Evolutionary conservation across 2,113 vertebrate genomes (phyloP).

Genomic region (Python bivittatus): DNA sequence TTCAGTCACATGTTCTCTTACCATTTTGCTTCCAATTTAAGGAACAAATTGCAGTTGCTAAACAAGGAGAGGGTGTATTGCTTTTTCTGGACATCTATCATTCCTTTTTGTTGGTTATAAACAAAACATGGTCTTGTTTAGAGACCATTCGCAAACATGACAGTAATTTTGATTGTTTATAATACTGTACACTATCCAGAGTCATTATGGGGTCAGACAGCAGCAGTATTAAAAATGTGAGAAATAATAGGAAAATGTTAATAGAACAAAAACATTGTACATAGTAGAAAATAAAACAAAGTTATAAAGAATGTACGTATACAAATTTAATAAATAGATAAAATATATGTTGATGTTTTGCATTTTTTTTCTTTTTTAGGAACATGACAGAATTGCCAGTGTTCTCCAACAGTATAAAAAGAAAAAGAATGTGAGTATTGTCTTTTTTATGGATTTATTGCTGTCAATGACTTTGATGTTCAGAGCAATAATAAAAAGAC

Average conservation of each 20-base stretch:
- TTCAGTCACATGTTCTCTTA: neutral
- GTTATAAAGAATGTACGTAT: neutral
- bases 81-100: neutral
- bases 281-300: neutral
- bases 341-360: neutral
- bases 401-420: conserved; percentile 87
- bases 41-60: neutral
- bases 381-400: conserved; percentile 85
- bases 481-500: neutral
- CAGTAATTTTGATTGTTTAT: neutral
- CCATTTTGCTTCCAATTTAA: neutral
- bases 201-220: neutral
- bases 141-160: too few relatives aligned
- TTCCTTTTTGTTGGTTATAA: neutral
- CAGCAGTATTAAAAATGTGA: neutral
- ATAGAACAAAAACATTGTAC: neutral
- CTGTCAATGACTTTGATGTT: neutral
- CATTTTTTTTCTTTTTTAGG: conserved; percentile 62
- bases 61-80: neutral
- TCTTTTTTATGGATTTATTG: neutral
- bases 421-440: conserved; percentile 87
- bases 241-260: neutral
- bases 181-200: neutral
- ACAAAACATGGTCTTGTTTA: too few relatives aligned
- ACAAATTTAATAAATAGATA: neutral